Base-by-base conservation (phyloP, 2,113 vertebrate genomes). In the Etia nguti region DNA sequence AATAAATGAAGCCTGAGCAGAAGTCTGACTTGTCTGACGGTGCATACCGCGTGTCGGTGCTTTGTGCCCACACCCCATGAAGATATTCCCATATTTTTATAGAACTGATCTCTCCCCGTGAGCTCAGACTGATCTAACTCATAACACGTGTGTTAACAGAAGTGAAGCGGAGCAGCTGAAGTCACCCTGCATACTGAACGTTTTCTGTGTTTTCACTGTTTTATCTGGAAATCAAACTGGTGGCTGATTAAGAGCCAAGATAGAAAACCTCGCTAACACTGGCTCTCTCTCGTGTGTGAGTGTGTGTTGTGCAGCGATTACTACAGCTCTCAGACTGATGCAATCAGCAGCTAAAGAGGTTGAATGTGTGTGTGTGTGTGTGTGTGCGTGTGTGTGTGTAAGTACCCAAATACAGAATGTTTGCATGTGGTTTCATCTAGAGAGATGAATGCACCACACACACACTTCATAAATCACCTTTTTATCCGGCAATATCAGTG, bases 281-380 rank as follows among this genome's bases (percentile, higher is more conserved):
- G 22, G 20, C 62, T 48, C 38, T 54, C 62, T 60, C 46, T 59
- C n/a, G 3, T 38, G 34, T 75, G 10, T 43, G 75, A 26, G 79
- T 46, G 79, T 59, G 73, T 59, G 62, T 60, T 36, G 12, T 92
- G 84, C 84, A 90, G 85, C 68, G 8, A 87, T 91, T 92, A 89
- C 84, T 77, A 68, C 82, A 89, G 88, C 87, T 84, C 85, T 81
- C 81, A 87, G 59, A 80, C 89, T 90, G 92, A 94, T 94, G 92
- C 88, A 94, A 93, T 94, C 92, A 92, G 89, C 86, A 86, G 89
- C 90, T 93, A 90, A 79, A 91, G 82, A 92, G 75, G 82, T 10
- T 60, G 60, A 46, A 41, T 6, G 52, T 56, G 84, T 65, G 82
- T 59, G 41, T 77, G 56, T 82, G 56, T 73, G 73, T 59, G 87